Evolutionary conservation across 2,888 invertebrate genomes (phyloP).

Genomic region (Tetranychus truncatus): DNA sequence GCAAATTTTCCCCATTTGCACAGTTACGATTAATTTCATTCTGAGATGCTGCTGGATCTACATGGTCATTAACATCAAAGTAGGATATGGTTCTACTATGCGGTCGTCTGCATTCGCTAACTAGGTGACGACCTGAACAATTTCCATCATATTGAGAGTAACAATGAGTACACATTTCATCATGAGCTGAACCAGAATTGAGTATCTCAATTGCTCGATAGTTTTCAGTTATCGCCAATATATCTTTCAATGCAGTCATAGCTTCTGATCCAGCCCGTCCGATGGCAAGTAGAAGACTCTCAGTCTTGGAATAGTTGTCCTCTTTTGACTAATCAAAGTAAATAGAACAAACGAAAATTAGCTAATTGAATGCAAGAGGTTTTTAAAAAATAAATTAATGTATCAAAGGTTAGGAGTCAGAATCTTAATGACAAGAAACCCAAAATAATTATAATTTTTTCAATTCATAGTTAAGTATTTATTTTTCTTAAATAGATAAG

Average conservation of each 20-base stretch:
- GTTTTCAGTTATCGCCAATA: background rate
- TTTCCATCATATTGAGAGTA: background rate
- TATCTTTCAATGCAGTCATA: constrained; percentile 4
- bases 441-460: too few relatives aligned
- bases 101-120: too few relatives aligned
- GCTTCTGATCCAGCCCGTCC: background rate
- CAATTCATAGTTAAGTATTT: background rate
- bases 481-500: background rate
- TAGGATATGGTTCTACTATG: too few relatives aligned
- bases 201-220: background rate
- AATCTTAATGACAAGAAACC: too few relatives aligned
- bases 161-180: background rate
- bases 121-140: background rate
- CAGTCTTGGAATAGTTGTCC: background rate
- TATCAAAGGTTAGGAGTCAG: background rate
- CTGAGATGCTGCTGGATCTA: too few relatives aligned
- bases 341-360: background rate
- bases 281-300: background rate
- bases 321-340: background rate
- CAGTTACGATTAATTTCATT: background rate
- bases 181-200: background rate
- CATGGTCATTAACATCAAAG: too few relatives aligned
- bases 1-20: background rate
- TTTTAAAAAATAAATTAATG: background rate
- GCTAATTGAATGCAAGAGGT: background rate